Base-by-base conservation (phyloP, 2,888 invertebrate genomes). In the Volucella inanis region DNA sequence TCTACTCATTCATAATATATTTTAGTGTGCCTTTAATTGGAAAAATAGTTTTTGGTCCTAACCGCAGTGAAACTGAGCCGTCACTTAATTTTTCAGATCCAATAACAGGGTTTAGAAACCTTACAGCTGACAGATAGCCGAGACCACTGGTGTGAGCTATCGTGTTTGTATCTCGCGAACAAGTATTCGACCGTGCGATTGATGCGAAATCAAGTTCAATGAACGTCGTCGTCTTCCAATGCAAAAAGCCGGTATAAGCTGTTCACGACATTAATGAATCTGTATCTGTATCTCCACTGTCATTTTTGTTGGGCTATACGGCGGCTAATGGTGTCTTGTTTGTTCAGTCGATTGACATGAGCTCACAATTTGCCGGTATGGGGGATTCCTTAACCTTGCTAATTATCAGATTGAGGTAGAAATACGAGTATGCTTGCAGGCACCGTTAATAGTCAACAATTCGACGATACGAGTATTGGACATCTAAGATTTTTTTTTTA, bases 141-240 rank as follows among this genome's bases (percentile, higher is more conserved):
- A 49, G 31, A 22, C 22, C 3, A 22, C 1, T 22, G 22, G 8
- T 31, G 49, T 38, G 10, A 38, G 49, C 38, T 64, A 49, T 64
- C 62, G 12, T n/a, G 49, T 49, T 64, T 22, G n/a, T 38, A 47
- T 49, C 47, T 68, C n/a, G 18, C 9, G 18, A 70, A 70, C 15
- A 70, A 70, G 22, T 45, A 14, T 45, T 12, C 22, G 18, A 43
- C 12, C 45, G 22, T 3, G 4, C 22, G 22, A 22, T 22, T 22
- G n/a, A 45, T 49, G 49, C 49, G 49, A 59, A 57, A 57, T 49
- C 39, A 49, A 59, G 70, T 70, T 70, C 57, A 70, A 22, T 47
- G 70, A 70, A 70, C 70, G 57, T 38, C 12, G 22, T 41, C 55
- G 22, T 15, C n/a, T 49, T n/a, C 11, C 8, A 22, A 4, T 22